A percentile compares a stretch with the other conserved stretches of the same genome.
Evolutionary conservation across 2,797 vertebrate species (phyloP).

Genomic region (Botia kubotai): DNA sequence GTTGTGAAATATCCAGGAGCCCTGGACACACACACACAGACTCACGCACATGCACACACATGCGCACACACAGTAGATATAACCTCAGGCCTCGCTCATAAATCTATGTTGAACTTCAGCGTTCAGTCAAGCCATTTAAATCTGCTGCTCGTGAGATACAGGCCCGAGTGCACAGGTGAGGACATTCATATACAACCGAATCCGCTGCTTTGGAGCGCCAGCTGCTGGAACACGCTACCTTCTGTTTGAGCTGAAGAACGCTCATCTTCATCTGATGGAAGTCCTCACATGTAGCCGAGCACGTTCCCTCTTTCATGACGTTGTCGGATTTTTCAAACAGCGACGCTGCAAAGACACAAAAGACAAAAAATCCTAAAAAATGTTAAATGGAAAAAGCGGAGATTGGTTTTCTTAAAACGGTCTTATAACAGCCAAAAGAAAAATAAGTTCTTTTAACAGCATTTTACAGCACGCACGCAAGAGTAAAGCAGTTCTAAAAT

Average conservation of each 20-base stretch:
- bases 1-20: too few relatives aligned
- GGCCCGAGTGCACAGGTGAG: constrained; percentile 21
- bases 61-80: constrained; percentile 14
- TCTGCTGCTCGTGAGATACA: constrained; percentile 53
- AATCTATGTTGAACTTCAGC: constrained; percentile 46
- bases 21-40: constrained; percentile 25
- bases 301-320: constrained; percentile 82
- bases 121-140: constrained; percentile 53
- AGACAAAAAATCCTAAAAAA: not conserved
- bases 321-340: constrained; percentile 88
- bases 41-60: constrained; percentile 17
- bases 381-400: not conserved
- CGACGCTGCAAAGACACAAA: constrained; percentile 69
- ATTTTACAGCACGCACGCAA: too few relatives aligned
- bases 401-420: too few relatives aligned
- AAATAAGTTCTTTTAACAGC: too few relatives aligned
- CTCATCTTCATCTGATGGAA: constrained; percentile 94
- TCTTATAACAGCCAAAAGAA: too few relatives aligned
- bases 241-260: constrained; percentile 92
- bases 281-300: constrained; percentile 93
- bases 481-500: too few relatives aligned
- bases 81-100: constrained; percentile 47
- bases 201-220: not conserved
- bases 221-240: constrained; percentile 76
- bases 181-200: constrained; percentile 32